Conservation (phyloP, 2,888 invertebrate species). For the Abrostola tripartita region DNA sequence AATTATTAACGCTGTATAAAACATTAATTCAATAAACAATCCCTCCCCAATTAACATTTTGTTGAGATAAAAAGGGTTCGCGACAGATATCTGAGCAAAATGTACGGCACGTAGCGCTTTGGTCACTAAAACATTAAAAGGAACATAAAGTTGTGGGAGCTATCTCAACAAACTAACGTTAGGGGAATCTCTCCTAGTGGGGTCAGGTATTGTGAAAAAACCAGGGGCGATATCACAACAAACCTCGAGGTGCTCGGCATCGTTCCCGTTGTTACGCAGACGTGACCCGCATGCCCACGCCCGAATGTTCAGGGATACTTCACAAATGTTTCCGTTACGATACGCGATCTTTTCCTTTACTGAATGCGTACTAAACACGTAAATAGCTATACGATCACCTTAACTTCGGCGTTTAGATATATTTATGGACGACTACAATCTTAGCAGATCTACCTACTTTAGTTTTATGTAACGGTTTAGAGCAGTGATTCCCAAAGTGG, state of each 20-base stretch:
- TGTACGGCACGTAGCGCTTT: conserved; percentile 64
- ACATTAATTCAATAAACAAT: conserved; percentile 29
- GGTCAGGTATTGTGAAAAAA: conserved; percentile 86
- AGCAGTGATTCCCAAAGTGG: too few relatives aligned
- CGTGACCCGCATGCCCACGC: conserved; percentile 82
- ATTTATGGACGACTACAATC: conserved; percentile 63
- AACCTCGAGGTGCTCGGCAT: conserved; percentile 81
- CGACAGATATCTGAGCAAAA: conserved; percentile 49
- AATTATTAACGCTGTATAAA: conserved; percentile 8
- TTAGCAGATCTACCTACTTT: conserved; percentile 44
- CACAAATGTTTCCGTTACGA: conserved; percentile 85
- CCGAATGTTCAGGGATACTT: conserved; percentile 80
- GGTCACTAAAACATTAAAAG: conserved; percentile 70
- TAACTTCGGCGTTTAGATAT: conserved; percentile 72
- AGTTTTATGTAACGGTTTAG: conserved; percentile 46
- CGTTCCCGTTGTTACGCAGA: conserved; percentile 81
- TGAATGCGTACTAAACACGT: conserved; percentile 80
- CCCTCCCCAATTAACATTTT: conserved; percentile 46
- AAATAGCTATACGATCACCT: conserved; percentile 79
- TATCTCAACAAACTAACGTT: conserved; percentile 73
- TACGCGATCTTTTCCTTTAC: conserved; percentile 81
- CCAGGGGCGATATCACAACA: conserved; percentile 84
- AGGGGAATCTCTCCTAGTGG: conserved; percentile 77
- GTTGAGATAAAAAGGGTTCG: conserved; percentile 54
- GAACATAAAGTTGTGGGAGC: conserved; percentile 72